Conservation (phyloP, 2,797 vertebrate genomes). For the Arremon brunneinucha region DNA sequence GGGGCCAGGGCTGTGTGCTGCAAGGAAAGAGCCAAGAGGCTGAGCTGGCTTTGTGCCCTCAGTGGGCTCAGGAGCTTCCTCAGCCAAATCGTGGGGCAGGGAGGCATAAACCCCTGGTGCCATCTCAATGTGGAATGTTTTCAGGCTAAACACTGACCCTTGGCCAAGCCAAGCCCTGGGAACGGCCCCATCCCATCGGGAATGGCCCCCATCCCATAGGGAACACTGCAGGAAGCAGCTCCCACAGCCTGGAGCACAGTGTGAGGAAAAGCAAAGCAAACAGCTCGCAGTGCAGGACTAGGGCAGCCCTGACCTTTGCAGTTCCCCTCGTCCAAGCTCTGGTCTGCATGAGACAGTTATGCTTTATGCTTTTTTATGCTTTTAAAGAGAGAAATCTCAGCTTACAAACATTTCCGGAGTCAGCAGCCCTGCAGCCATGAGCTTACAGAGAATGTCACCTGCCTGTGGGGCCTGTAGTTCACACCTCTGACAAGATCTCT, state of each 20-base stretch:
- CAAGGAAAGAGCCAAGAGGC: not conserved
- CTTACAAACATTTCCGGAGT: not conserved
- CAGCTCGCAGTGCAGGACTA: not conserved
- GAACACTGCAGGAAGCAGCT: not conserved
- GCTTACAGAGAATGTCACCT: not conserved
- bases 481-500: not conserved
- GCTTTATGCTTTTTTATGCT: not conserved
- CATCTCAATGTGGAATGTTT: not conserved
- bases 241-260: rapidly evolving
- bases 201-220: not conserved
- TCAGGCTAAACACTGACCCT: not conserved
- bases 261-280: not conserved
- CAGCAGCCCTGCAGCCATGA: not conserved
- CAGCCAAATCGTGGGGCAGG: not conserved
- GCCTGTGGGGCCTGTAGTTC: not conserved
- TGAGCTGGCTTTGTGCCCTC: not conserved
- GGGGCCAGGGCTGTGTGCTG: not conserved
- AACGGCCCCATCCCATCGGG: not conserved
- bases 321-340: not conserved
- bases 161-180: not conserved
- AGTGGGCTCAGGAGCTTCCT: not conserved
- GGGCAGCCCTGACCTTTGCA: not conserved
- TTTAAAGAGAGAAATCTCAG: not conserved
- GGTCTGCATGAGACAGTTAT: not conserved
- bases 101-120: not conserved